Percentiles rank a stretch among this genome's conserved stretches.
These are phyloP conservation scores for Morinoia aosen DNA, from an alignment of 2,888 invertebrate species.

Conservation along the genomic window DNA sequence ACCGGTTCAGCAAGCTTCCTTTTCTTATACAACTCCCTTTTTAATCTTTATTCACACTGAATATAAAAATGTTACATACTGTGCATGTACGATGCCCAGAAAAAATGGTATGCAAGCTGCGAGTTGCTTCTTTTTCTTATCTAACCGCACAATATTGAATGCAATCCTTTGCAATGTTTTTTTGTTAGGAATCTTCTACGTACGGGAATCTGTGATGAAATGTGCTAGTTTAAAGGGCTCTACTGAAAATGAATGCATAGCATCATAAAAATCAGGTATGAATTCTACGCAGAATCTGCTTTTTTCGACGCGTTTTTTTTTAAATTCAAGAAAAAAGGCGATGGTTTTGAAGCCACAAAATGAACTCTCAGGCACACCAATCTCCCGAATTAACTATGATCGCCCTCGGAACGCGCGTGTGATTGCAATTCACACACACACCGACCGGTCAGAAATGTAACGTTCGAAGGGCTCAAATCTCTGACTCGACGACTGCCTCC, in stretches of 20 bases:
- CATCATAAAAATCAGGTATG: background rate
- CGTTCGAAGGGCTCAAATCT: background rate
- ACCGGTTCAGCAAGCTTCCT: background rate
- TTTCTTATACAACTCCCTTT: no score
- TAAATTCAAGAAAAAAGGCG: background rate
- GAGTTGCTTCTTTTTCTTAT: background rate
- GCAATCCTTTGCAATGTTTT: background rate
- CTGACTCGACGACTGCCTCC: background rate
- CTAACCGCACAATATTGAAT: background rate
- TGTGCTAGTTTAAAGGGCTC: background rate
- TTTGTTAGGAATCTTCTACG: background rate
- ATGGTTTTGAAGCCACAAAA: background rate
- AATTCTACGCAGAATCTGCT: background rate
- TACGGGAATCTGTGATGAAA: background rate
- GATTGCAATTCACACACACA: background rate
- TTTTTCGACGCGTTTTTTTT: background rate
- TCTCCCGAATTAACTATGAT: background rate
- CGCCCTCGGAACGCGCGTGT: background rate
- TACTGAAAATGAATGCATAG: background rate
- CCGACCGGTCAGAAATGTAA: background rate
- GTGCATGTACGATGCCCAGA: no score
- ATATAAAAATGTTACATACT: no score
- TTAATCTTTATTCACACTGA: no score
- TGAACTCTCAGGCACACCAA: background rate
- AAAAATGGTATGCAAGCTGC: background rate